Conservation (phyloP, 2,797 vertebrate genomes). For the Spea hammondii region DNA sequence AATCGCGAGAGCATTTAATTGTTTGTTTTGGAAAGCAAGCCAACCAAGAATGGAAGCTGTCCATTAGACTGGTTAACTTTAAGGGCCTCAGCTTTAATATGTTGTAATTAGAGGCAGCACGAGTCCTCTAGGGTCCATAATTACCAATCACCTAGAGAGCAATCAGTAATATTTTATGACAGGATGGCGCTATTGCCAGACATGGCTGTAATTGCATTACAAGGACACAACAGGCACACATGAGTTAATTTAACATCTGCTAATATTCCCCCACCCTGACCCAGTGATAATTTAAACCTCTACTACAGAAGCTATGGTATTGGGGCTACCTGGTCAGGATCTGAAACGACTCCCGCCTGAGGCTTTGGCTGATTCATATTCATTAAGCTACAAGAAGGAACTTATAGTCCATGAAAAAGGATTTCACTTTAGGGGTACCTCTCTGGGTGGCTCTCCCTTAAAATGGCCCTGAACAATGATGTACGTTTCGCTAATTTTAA, state of each 20-base stretch:
- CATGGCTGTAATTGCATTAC: conserved; percentile 19
- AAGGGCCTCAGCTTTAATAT: conserved; percentile 41
- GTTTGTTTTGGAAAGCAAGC: too few species aligned
- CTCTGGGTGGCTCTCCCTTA: too few species aligned
- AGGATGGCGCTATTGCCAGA: conserved; percentile 14
- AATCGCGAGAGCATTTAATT: too few species aligned
- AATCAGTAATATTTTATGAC: conserved; percentile 12
- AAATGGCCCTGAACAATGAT: too few species aligned
- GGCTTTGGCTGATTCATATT: too few species aligned
- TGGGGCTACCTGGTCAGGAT: too few species aligned
- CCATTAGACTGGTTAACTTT: conserved; percentile 37
- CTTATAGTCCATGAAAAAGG: too few species aligned
- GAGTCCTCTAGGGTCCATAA: conserved; percentile 33
- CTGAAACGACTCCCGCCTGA: too few species aligned
- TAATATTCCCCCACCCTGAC: conserved; percentile 11
- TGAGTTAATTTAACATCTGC: conserved; percentile 19
- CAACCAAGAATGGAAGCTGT: conserved; percentile 8
- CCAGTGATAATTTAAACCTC: conserved; percentile 4
- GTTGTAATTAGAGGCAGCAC: conserved; percentile 39
- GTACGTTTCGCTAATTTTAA: too few species aligned
- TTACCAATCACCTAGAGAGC: conserved; percentile 34
- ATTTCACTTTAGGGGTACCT: too few species aligned
- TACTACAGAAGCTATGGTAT: background rate
- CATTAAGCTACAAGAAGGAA: too few species aligned
- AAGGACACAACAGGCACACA: background rate